Evolutionary conservation across 2,888 invertebrate species (phyloP), one percentile per base, ranked within the genome.

Genomic region (Macroteleia sp.): DNA sequence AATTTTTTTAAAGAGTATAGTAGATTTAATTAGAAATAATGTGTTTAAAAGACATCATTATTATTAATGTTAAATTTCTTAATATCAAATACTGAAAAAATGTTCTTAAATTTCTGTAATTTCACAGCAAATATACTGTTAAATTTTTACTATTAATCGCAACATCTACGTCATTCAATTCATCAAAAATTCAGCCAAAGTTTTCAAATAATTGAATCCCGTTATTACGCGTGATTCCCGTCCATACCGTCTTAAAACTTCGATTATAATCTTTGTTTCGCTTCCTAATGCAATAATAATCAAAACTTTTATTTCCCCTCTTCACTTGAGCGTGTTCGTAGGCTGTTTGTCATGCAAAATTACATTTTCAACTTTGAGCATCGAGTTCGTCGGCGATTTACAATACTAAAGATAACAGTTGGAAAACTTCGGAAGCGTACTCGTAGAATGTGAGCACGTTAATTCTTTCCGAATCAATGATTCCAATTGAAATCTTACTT

Each of bases 291-390:
- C 46, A 44, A 66, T 66, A 56, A 56, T 42, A 56, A 66, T 56
- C 54, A 42, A 52, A 66, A 66, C 54, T 66, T 66, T 56, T 54
- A 36, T 36, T 34, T 17, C 9, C 1, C 10, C 22, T n/a, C 16
- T n/a, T n/a, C 1, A 9, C 9, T 14, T 17, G 41, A 12, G 30
- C 62, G 32, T 48, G 48, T 39, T 48, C 20, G 39, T 19, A 16
- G 50, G 41, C 19, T 30, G 20, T 62, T 32, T 50, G 50, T 62
- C 50, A 50, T 50, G 50, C 50, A 44, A 52, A 70, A 59, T 70
- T 70, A 61, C 61, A 44, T 54, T 70, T 30, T 46, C 36, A 70
- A 70, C 52, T 61, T 52, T 28, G n/a, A 57, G 34, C 57, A 36
- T 41, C 57, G 41, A 48, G 28, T 56, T 61, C 12, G 34, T 4